Base-by-base conservation (phyloP, 2,113 vertebrate species). In the Pseudorhombus dupliciocellatus region DNA sequence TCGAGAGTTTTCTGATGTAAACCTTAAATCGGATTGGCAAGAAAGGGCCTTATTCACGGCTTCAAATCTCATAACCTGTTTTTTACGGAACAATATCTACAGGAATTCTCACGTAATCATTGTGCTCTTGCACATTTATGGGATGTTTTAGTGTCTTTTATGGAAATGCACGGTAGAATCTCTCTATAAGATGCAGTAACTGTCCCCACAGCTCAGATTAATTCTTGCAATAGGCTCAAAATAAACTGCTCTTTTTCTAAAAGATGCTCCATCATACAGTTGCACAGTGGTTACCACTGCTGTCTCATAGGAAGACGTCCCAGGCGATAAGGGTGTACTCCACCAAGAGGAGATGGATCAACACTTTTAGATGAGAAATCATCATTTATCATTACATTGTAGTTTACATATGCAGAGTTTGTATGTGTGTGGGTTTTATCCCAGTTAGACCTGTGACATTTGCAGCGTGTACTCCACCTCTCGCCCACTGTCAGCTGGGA, bases 131-230 rank as follows among this genome's bases (percentile, higher is more conserved):
- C n/a, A 14, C 18, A 11, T 69, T 55, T 42, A 10, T 3, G 52
- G 50, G 44, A 37, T 52, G 48, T 51, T 42, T 71, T 37, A 5
- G 24, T 56, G 46, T 59, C 65, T 66, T 64, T 70, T 61, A 66
- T 59, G 31, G 56, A 62, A 55, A 67, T 14, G 63, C 10, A 28
- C 21, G 20, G 34, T 31, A 31, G 48, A 64, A 57, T 73, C 18
- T 56, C 12, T 66, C 25, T 58, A 22, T 16, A 53, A 57, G 55
- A 54, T n/a, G 77, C 54, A 61, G 57, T 77, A 66, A 80, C 73
- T 34, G 60, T 73, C 64, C n/a, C 42, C 25, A 50, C 34, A 11
- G 37, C 31, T 1, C 21, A 42, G 62, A 79, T 84, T 69, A 67
- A 76, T 76, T 24, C 40, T 56, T 51, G 50, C 59, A 46, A 65